Conservation (phyloP, 2,888 invertebrate genomes). For the Pterostichus niger region DNA sequence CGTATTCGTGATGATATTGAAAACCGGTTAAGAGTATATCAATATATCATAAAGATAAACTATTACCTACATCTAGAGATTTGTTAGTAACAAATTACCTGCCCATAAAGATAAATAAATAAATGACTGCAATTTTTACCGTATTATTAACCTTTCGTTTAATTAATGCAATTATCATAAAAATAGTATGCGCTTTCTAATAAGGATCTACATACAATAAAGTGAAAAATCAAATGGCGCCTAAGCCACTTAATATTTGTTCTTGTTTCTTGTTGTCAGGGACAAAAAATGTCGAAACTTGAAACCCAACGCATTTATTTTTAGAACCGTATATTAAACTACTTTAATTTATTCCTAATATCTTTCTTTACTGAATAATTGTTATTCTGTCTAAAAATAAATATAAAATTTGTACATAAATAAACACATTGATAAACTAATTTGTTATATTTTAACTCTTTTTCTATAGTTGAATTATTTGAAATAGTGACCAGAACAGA, state of each 20-base stretch:
- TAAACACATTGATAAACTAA: too few relatives aligned
- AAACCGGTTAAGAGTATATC: not conserved
- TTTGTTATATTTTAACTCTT: too few relatives aligned
- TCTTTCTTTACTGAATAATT: too few relatives aligned
- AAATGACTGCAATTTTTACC: not conserved
- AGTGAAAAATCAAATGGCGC: not conserved
- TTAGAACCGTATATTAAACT: too few relatives aligned
- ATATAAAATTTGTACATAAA: too few relatives aligned
- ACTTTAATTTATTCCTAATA: too few relatives aligned
- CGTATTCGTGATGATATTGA: constrained; percentile 1
- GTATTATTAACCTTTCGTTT: constrained; percentile 8
- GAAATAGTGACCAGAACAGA: too few relatives aligned
- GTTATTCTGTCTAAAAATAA: too few relatives aligned
- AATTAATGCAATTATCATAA: not conserved
- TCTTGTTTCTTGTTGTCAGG: not conserved
- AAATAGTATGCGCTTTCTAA: not conserved
- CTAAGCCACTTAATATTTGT: not conserved
- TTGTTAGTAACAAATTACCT: not conserved
- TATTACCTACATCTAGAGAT: not conserved
- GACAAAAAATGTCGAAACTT: not conserved
- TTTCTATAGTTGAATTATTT: too few relatives aligned
- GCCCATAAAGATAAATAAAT: constrained; percentile 11
- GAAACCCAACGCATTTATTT: not conserved
- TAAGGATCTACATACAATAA: not conserved
- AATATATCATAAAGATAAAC: not conserved